These are phyloP conservation scores for Tridacna crocea DNA, from an alignment of 2,888 invertebrate species.

Conservation along the genomic window DNA sequence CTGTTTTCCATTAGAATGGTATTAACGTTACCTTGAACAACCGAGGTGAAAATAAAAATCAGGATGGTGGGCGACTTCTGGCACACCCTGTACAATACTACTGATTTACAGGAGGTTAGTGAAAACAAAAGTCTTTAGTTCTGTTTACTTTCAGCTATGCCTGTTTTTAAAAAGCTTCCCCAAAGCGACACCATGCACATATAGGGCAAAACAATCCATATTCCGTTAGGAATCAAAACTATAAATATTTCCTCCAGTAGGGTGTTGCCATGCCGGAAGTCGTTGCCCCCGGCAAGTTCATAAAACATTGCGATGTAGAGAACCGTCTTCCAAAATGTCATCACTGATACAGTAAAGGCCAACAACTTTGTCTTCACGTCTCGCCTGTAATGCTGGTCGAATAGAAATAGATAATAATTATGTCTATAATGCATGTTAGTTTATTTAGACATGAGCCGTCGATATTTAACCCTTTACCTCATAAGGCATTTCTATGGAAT, in stretches of 20 bases:
- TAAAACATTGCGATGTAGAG: constrained; percentile 77
- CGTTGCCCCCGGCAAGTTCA: constrained; percentile 70
- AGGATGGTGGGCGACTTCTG: too few species aligned
- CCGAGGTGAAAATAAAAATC: too few species aligned
- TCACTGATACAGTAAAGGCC: constrained; percentile 76
- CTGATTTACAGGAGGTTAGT: too few species aligned
- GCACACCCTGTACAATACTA: too few species aligned
- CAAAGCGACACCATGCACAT: constrained; percentile 66
- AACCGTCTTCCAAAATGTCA: constrained; percentile 80
- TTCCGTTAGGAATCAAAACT: constrained; percentile 73
- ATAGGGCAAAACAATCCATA: constrained; percentile 75
- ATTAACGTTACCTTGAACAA: too few species aligned
- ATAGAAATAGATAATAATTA: too few species aligned
- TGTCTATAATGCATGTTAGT: too few species aligned
- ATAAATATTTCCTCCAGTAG: constrained; percentile 67
- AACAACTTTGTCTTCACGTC: constrained; percentile 64
- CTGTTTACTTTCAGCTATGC: not conserved
- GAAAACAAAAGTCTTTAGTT: too few species aligned
- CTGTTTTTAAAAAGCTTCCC: constrained; percentile 43
- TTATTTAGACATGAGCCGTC: too few species aligned
- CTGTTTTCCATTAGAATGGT: too few species aligned
- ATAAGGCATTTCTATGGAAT: too few species aligned
- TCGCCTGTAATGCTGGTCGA: constrained; percentile 66
- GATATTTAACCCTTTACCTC: too few species aligned
- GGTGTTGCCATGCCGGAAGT: constrained; percentile 68